These are phyloP conservation scores for Serinus canaria DNA, from an alignment of 2,113 vertebrate species.

Conservation along the genomic window DNA sequence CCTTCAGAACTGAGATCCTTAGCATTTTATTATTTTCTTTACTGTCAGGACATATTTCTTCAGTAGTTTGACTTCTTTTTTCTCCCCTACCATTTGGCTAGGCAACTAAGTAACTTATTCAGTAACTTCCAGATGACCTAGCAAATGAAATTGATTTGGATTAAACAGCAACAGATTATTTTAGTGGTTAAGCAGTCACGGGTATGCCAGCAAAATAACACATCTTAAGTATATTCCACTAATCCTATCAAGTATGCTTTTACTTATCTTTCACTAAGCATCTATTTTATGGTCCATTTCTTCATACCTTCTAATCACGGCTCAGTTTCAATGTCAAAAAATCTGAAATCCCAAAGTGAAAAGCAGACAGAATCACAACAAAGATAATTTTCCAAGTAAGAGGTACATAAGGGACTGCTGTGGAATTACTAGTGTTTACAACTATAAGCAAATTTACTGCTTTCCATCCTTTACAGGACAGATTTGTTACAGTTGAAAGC, in stretches of 20 bases:
- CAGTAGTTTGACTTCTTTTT: not conserved
- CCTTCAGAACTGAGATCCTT: not conserved
- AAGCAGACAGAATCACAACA: not conserved
- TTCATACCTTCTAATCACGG: not conserved
- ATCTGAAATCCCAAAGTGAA: not conserved
- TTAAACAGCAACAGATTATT: slow-evolving; percentile 12
- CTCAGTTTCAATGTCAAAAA: not conserved
- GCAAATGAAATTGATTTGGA: slow-evolving; percentile 24
- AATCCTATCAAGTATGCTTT: not conserved
- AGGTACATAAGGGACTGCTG: not conserved
- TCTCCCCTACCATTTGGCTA: not conserved
- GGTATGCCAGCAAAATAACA: not conserved
- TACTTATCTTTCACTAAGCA: not conserved
- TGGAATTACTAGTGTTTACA: not conserved
- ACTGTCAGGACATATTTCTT: not conserved
- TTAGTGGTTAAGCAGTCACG: not conserved
- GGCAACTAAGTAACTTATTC: slow-evolving; percentile 1
- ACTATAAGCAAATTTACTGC: not conserved
- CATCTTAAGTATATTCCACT: not conserved
- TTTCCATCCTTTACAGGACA: not conserved
- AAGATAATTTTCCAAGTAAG: not conserved
- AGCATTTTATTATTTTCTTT: not conserved
- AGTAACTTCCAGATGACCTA: slow-evolving; percentile 18
- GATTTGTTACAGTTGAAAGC: not conserved
- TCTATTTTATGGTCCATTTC: slow-evolving; percentile 3